Evolutionary conservation across 2,888 invertebrate genomes (phyloP).

Genomic region (Kryphioiulus occultus): DNA sequence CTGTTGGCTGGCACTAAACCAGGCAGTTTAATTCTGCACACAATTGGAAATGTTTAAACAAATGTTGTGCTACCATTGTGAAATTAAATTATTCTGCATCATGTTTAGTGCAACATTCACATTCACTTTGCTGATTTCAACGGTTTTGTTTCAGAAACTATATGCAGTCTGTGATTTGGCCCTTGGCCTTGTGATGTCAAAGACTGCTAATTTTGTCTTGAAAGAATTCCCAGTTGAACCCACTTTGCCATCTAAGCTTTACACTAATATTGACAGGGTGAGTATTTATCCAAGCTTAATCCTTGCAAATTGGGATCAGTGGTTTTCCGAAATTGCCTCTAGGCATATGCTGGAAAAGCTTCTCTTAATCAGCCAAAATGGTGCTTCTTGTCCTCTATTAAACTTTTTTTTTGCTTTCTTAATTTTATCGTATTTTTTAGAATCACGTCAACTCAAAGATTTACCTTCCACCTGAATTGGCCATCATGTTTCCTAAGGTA

Average conservation of each 20-base stretch:
- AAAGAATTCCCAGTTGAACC: conserved; percentile 88
- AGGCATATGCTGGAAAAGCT: too few species aligned
- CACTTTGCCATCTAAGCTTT: conserved; percentile 78
- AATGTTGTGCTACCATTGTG: neutral
- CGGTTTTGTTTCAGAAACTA: conserved; percentile 75
- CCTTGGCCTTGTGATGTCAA: conserved; percentile 86
- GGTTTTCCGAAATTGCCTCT: too few species aligned
- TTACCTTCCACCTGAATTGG: conserved; percentile 50
- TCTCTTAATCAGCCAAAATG: too few species aligned
- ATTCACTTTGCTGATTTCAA: conserved; percentile 42
- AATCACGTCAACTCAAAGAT: conserved; percentile 47
- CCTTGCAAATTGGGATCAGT: neutral
- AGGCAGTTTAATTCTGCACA: too few species aligned
- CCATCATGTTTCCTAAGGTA: conserved; percentile 51
- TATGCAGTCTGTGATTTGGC: conserved; percentile 97
- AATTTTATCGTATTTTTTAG: conserved; percentile 26
- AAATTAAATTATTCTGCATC: conserved; percentile 12
- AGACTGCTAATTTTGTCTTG: conserved; percentile 85
- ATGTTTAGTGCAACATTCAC: conserved; percentile 35
- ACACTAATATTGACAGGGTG: conserved; percentile 61
- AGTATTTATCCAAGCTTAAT: neutral
- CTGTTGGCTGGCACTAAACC: neutral
- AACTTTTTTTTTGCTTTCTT: neutral
- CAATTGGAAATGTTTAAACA: conserved; percentile 33
- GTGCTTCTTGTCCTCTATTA: neutral